Base-by-base conservation (phyloP, 2,888 invertebrate genomes). In the Cinara cedri region DNA sequence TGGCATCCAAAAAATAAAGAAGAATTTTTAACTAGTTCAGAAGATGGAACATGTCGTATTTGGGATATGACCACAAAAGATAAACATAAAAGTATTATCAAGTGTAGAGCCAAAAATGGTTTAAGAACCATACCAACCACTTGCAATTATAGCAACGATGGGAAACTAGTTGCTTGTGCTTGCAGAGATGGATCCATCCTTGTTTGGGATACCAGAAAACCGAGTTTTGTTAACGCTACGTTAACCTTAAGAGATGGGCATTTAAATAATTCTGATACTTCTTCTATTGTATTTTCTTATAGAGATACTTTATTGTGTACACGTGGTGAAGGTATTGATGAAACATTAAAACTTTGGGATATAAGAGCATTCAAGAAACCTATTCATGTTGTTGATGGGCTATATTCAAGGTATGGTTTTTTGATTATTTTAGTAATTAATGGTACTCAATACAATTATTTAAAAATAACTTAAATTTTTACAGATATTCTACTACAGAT, bases 101-200 rank as follows among this genome's bases (percentile, higher is more conserved):
- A 98, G 86, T 93, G 96, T 0, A 87, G 95, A 11, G 92, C 94
- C 0, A 91, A 90, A 83, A 94, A 93, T 81, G 98, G 98, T 0
- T 87, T 96, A 0, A 93, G 93, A 85, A 93, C 94, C 0, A 90
- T 92, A 81, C 96, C 97, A 0, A 93, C 93, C 0, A 88, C 95
- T 0, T 96, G 96, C 85, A 88, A 90, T 0, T 97, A 92, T 85
- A 95, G 92, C 68, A 88, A 92, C 68, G 96, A 97, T 84, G 96
- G 96, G 0, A 91, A 92, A 78, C 90, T 94, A 0, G 92, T 98
- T 6, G 94, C 94, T 0, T 94, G 95, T 81, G 98, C 93, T 0
- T 98, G 98, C 85, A 90, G 90, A 63, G 99, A 99, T 86, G 99
- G 99, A 0, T 96, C 95, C 0, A 90, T 98, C 75, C 98, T 98